Evolutionary conservation across 2,113 vertebrate genomes (phyloP), one percentile per base, ranked within the genome.

Genomic region (Clarias gariepinus): DNA sequence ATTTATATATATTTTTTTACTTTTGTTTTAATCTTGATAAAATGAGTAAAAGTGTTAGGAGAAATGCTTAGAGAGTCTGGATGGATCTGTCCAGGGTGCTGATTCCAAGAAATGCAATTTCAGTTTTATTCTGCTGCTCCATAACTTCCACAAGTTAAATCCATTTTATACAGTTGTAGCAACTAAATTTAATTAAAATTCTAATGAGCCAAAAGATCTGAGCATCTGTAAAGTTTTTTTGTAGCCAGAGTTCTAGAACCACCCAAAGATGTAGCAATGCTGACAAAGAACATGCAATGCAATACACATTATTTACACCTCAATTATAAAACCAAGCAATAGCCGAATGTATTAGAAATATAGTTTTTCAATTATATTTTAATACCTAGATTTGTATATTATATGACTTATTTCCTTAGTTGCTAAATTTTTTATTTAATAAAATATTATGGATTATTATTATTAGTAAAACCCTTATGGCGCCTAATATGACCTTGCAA

Each of bases 1-100:
- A 8, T 55, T 73, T 41, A 19, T 41, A 36, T 57, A 6, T 36
- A 52, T 55, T 52, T 9, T 84, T 25, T 73, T 25, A 76, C 21
- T 47, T 60, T 13, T 53, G 30, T 74, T n/a, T 76, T 81, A 57
- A 84, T 81, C 80, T 64, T 28, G 21, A 73, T 52, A 19, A 84
- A 68, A 89, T 61, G 69, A 58, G 58, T 57, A 33, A 79, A 87
- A 23, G 76, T 89, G 86, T 78, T 86, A 28, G 28, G 85, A 85
- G 87, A 66, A 81, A 82, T 84, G 68, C 69, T 85, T 55, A 69
- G 53, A 90, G 21, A 41, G 74, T 73, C 53, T 25, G 61, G 33
- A 73, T 89, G 89, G 87, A 88, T 66, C 91, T 91, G 90, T 93
- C 93, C 92, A 93, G 93, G 90, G 91, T 93, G 78, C 92, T 83